Evolutionary conservation across 2,888 invertebrate genomes (phyloP).

Genomic region (Ceramica pisi): DNA sequence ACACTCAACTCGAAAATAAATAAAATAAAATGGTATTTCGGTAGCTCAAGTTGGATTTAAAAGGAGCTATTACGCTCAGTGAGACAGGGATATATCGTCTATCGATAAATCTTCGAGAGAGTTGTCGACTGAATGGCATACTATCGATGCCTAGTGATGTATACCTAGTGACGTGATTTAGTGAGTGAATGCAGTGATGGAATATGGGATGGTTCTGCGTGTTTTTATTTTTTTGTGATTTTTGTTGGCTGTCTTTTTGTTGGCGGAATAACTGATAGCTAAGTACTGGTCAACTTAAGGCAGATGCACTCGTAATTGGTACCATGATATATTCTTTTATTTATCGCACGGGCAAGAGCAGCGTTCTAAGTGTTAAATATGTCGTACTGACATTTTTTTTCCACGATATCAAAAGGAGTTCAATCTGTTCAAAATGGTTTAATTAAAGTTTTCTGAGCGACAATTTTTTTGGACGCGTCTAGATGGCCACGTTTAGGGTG

Average conservation of each 20-base stretch:
- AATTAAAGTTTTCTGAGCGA: too few relatives aligned
- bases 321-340: too few relatives aligned
- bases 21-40: constrained; percentile 22
- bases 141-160: constrained; percentile 55
- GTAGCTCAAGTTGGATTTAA: constrained; percentile 37
- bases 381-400: too few relatives aligned
- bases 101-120: constrained; percentile 55
- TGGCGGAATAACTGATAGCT: too few relatives aligned
- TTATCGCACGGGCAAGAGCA: too few relatives aligned
- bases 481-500: too few relatives aligned
- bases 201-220: constrained; percentile 19
- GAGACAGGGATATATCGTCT: constrained; percentile 50
- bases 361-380: too few relatives aligned
- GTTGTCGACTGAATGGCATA: constrained; percentile 52
- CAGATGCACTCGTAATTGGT: too few relatives aligned
- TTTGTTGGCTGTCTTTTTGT: neutral
- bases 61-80: constrained; percentile 26
- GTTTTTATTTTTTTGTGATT: neutral
- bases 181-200: constrained; percentile 1
- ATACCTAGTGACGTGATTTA: constrained; percentile 44
- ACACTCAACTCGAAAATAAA: constrained; percentile 20
- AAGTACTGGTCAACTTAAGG: too few relatives aligned
- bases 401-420: too few relatives aligned
- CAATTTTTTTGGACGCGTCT: too few relatives aligned
- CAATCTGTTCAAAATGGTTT: too few relatives aligned